Percentiles rank a stretch among this genome's conserved stretches.
Conservation (phyloP, 1,140 invertebrate genomes). For the Hesperophylax magnus region DNA sequence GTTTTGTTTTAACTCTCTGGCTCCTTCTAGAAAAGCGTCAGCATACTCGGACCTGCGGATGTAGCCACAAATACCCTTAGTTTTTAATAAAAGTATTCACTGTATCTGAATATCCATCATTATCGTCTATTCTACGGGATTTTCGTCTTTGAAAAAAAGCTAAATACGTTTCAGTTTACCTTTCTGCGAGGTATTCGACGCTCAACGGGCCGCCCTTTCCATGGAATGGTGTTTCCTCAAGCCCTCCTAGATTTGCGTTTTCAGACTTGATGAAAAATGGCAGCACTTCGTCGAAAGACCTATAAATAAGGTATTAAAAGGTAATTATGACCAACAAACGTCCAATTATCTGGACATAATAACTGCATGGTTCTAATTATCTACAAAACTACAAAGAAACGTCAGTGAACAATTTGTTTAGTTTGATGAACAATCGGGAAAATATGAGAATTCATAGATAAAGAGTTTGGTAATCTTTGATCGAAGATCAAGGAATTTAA, state of each 20-base stretch:
- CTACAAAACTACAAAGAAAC: too few relatives aligned
- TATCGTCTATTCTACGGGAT: too few relatives aligned
- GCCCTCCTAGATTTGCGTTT: conserved; percentile 68
- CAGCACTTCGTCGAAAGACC: conserved; percentile 81
- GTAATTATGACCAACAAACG: neutral
- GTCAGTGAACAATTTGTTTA: too few relatives aligned
- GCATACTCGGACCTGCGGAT: conserved; percentile 68
- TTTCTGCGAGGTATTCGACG: conserved; percentile 71
- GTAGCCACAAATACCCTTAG: too few relatives aligned
- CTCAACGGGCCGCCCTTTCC: conserved; percentile 70
- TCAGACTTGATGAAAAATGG: conserved; percentile 79
- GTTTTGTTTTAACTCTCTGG: conserved; percentile 72
- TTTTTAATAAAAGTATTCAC: too few relatives aligned
- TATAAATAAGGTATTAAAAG: conserved; percentile 51
- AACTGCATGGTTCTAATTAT: too few relatives aligned
- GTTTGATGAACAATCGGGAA: too few relatives aligned
- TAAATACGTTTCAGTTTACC: conserved; percentile 59
- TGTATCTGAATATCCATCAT: too few relatives aligned
- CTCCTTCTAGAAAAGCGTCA: conserved; percentile 76
- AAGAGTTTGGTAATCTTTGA: too few relatives aligned
- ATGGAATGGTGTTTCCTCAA: conserved; percentile 71
- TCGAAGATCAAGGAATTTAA: neutral
- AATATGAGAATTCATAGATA: too few relatives aligned
- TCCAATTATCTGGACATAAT: too few relatives aligned
- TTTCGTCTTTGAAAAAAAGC: too few relatives aligned